Evolutionary conservation across 2,113 vertebrate species (phyloP), one percentile per base, ranked within the genome.

Genomic region (Vulpes ferrilata): DNA sequence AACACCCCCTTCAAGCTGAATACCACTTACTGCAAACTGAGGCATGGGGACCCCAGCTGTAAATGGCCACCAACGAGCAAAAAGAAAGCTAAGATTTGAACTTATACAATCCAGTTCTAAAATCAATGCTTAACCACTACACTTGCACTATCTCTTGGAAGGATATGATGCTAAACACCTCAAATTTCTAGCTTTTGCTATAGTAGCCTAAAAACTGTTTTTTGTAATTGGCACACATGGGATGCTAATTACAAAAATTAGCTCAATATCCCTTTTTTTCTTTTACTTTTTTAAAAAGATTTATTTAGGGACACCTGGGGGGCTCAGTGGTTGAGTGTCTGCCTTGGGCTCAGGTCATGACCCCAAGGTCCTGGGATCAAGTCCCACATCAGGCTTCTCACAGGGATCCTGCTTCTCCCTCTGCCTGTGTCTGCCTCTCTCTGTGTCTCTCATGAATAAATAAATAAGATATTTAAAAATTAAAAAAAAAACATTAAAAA

Each of bases 101-200:
- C 25, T 92, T 30, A 80, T 27, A 5, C 2, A 38, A 35, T 23
- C 65, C 35, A 55, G 53, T 62, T 82, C 15, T 57, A 69, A 74
- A 97, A 38, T 38, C 35, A 79, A 30, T 6, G 32, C 3, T 55
- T 85, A 92, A 78, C 22, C 16, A 82, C 17, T 62, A 67, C 2
- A 19, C 11, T 76, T 69, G 38, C 3, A n/a, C 85, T 93, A 53
- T 22, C 51, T 78, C n/a, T 93, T 69, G 10, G 90, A 67, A 93
- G 64, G 17, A 17, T 38, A 32, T 71, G 38, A 35, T 74, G 51
- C 5, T 64, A 38, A 51, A 82, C 11, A 62, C 80, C 59, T 67
- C 69, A 78, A 48, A 86, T 55, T 57, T 88, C 79, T 96, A 80
- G 62, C 35, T 69, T 95, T 86, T 71, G 60, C 13, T 19, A 73